Evolutionary conservation across 2,797 vertebrate genomes (phyloP).

Genomic region (Ptychobarbus kaznakovi): DNA sequence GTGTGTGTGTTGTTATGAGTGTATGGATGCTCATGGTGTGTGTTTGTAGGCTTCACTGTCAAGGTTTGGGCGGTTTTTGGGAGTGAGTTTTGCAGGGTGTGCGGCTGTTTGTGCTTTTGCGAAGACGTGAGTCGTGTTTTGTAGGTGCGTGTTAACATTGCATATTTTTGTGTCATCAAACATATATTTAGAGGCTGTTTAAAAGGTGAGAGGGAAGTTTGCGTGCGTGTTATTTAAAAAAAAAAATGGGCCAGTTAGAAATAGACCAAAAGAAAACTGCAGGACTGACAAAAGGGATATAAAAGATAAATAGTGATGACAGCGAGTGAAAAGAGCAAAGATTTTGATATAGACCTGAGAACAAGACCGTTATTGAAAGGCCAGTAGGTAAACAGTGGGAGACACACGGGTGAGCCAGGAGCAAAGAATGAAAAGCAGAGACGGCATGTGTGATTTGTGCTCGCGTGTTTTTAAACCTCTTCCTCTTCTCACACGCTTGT

Average conservation of each 20-base stretch:
- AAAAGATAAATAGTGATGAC: constrained; percentile 22
- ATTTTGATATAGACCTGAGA: background rate
- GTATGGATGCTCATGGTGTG: constrained; percentile 19
- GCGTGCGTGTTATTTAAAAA: constrained; percentile 31
- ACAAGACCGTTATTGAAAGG: constrained; percentile 5
- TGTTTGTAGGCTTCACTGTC: constrained; percentile 3
- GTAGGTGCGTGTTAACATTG: background rate
- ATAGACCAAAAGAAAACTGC: constrained; percentile 36
- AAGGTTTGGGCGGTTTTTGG: constrained; percentile 24
- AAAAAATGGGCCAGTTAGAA: constrained; percentile 51
- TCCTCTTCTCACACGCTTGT: constrained; percentile 80
- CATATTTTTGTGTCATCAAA: background rate
- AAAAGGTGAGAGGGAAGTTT: constrained; percentile 10
- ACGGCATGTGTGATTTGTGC: constrained; percentile 53
- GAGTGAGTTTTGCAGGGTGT: constrained; percentile 33
- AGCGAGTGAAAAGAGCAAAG: constrained; percentile 46
- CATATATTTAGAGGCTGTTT: background rate
- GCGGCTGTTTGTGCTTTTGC: background rate
- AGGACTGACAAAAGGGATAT: constrained; percentile 17
- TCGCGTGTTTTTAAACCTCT: constrained; percentile 85
- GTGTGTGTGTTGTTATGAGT: constrained; percentile 40
- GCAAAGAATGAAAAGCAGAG: constrained; percentile 57
- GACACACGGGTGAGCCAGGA: constrained; percentile 41
- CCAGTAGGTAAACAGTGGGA: constrained; percentile 5
- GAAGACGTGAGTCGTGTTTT: background rate